phyloP scores from a whole-genome alignment of 2,888 invertebrate species.

The Ganaspis brasiliensis region DNA sequence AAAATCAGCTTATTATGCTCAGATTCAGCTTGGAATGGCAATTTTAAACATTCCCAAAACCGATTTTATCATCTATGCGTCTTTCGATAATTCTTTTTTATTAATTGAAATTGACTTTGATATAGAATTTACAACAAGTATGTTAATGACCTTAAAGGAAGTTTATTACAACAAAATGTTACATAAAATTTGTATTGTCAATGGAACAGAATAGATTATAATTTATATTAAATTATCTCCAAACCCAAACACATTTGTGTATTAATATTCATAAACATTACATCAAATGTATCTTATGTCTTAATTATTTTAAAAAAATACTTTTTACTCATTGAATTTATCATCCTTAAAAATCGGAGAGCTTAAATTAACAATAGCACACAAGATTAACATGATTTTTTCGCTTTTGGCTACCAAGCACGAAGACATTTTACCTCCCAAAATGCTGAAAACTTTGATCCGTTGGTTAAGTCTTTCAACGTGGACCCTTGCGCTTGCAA shows the following conservation, averaged over 20 bases:
- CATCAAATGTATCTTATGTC: too few species aligned
- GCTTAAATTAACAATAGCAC: conserved; percentile 43
- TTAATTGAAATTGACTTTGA: too few species aligned
- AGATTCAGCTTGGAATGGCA: conserved; percentile 47
- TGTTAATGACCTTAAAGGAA: not conserved
- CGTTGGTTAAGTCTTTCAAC: conserved; percentile 46
- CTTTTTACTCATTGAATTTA: conserved; percentile 39
- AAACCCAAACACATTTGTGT: not conserved
- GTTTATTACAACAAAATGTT: conserved; percentile 8
- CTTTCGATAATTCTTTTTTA: too few species aligned
- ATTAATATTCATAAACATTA: too few species aligned
- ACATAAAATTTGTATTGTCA: not conserved
- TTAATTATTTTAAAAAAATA: conserved; percentile 31
- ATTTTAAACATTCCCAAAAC: conserved; percentile 10
- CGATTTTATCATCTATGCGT: too few species aligned
- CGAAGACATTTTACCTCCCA: conserved; percentile 29
- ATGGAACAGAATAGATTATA: not conserved
- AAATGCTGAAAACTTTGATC: conserved; percentile 24
- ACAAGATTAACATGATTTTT: conserved; percentile 40
- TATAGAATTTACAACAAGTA: too few species aligned
- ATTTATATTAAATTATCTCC: not conserved
- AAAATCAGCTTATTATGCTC: conserved; percentile 49
- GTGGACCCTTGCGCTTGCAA: conserved; percentile 32
- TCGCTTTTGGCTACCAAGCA: conserved; percentile 16
- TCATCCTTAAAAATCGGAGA: conserved; percentile 42